These are phyloP conservation scores for Hemiscyllium ocellatum DNA, from an alignment of 2,113 vertebrate genomes.

Conservation along the genomic window DNA sequence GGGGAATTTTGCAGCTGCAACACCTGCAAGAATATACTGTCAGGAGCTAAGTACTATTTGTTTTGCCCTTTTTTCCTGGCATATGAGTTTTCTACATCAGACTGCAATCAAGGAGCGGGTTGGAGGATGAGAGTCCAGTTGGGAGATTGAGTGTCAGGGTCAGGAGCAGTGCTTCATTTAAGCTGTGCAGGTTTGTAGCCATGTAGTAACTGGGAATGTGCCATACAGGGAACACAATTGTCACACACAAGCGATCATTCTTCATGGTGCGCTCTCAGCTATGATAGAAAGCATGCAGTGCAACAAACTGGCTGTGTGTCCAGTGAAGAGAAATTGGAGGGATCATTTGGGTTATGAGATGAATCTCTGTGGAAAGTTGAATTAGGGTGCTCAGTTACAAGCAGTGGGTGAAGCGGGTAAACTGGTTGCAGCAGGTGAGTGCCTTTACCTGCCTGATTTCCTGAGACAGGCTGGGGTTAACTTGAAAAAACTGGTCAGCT, in stretches of 20 bases:
- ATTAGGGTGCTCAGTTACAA: no score
- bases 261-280: not conserved
- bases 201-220: not conserved
- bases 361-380: not conserved
- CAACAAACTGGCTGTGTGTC: not conserved
- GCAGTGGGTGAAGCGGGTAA: not conserved
- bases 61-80: not conserved
- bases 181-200: not conserved
- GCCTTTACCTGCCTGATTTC: not conserved
- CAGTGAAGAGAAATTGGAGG: not conserved
- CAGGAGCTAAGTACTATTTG: not conserved
- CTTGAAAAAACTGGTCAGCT: not conserved
- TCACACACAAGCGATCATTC: not conserved
- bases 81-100: not conserved
- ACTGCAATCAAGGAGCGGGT: not conserved
- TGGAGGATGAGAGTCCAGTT: not conserved
- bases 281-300: not conserved
- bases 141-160: not conserved
- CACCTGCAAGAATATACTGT: not conserved
- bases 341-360: not conserved
- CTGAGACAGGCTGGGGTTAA: not conserved
- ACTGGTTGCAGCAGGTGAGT: not conserved
- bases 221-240: not conserved
- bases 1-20: not conserved
- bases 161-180: not conserved